These are phyloP conservation scores for Rallus crepitans DNA, from an alignment of 2,797 vertebrate species.

Conservation along the genomic window DNA sequence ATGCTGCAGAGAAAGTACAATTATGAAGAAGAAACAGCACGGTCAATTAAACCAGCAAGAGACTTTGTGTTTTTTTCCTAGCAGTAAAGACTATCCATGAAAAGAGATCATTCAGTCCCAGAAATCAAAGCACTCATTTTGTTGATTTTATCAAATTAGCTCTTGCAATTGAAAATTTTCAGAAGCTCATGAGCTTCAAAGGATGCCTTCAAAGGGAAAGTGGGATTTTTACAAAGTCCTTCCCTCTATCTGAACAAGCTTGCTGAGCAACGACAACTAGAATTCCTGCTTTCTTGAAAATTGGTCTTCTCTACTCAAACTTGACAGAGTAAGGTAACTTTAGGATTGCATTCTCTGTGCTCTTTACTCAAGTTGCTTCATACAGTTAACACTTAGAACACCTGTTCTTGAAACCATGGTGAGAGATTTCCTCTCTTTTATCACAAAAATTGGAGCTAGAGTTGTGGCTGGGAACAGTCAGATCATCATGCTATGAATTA, in stretches of 20 bases:
- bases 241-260: neutral
- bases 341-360: neutral
- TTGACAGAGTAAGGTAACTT: neutral
- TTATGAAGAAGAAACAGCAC: neutral
- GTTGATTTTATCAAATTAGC: neutral
- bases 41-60: neutral
- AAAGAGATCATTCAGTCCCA: neutral
- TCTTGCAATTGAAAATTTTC: neutral
- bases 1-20: neutral
- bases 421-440: neutral
- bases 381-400: neutral
- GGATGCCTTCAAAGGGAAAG: neutral
- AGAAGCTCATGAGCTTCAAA: constrained; percentile 8
- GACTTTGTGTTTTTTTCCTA: neutral
- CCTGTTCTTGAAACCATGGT: neutral
- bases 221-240: neutral
- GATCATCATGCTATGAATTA: neutral
- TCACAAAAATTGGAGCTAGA: neutral
- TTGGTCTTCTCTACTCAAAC: neutral
- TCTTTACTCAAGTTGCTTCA: neutral
- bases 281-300: neutral
- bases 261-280: constrained; percentile 21
- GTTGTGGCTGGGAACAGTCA: neutral
- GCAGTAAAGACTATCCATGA: neutral
- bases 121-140: constrained; percentile 21